A percentile compares a stretch with the other conserved stretches of the same genome.
Evolutionary conservation across 2,797 vertebrate species (phyloP).

Genomic region (Micromesistius poutassou): DNA sequence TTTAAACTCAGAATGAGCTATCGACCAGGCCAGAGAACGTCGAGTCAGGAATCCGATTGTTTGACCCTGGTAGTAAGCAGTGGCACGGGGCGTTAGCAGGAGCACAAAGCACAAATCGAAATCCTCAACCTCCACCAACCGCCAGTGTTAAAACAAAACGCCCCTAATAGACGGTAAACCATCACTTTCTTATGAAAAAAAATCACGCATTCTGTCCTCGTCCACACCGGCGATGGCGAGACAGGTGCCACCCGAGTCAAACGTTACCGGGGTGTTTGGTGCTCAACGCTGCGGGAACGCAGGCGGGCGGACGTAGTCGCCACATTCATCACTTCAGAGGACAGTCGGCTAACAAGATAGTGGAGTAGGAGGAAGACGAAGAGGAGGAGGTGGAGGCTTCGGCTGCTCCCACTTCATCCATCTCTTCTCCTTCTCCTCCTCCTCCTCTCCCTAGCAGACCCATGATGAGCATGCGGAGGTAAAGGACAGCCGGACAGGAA

Average conservation of each 20-base stretch:
- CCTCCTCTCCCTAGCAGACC: slow-evolving; percentile 35
- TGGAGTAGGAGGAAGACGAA: slow-evolving; percentile 7
- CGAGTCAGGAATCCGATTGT: slow-evolving; percentile 70
- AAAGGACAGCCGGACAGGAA: slow-evolving; percentile 49
- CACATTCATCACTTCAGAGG: slow-evolving; percentile 49
- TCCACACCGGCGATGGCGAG: neutral
- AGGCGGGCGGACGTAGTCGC: slow-evolving; percentile 37
- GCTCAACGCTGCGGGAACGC: neutral
- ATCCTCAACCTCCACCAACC: neutral
- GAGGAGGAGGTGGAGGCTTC: neutral
- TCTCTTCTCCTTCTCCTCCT: slow-evolving; percentile 18
- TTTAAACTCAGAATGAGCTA: slow-evolving; percentile 40
- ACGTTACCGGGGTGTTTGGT: slow-evolving; percentile 13
- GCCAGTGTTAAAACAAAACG: neutral
- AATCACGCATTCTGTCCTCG: neutral
- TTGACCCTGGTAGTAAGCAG: slow-evolving; percentile 56
- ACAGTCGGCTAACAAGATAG: slow-evolving; percentile 62
- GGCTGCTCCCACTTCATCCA: neutral
- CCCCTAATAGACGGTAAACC: neutral
- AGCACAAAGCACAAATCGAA: neutral
- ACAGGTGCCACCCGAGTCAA: slow-evolving; percentile 36
- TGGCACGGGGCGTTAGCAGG: neutral
- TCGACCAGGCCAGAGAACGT: slow-evolving; percentile 44
- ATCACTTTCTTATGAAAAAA: neutral
- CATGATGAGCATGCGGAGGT: slow-evolving; percentile 51